Evolutionary conservation across 2,888 invertebrate genomes (phyloP), one percentile per base, ranked within the genome.

Genomic region (Agrotis ipsilon): DNA sequence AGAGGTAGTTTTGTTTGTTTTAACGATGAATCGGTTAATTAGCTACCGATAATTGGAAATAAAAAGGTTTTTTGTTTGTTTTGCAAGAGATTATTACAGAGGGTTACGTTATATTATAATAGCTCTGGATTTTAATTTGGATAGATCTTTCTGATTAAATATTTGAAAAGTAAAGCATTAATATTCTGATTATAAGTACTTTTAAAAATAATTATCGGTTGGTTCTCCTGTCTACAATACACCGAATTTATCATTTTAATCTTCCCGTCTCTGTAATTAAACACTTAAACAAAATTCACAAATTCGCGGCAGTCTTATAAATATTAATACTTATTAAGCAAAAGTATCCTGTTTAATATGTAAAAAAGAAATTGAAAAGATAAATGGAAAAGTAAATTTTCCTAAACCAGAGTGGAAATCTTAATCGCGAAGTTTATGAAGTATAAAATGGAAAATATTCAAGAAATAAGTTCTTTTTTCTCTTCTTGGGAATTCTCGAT

Each of bases 321-420:
- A 87, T 87, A 87, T 84, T 82, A 84, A 80, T 76, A 84, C 81
- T 86, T 84, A 86, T 87, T 86, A 83, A 78, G 76, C 69, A 81
- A 81, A 87, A 86, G 83, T 82, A 78, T 78, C 84, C 86, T 83
- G 64, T 76, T 88, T 84, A 87, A 86, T 86, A 87, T 86, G 86
- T 87, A 86, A 87, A 83, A 87, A 86, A 83, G 83, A 87, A 88
- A 86, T 83, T 80, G 66, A 62, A 83, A 88, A 89, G 86, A 89
- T 86, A 88, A 85, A 88, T 88, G 84, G 83, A 82, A 87, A 89
- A 91, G 89, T 89, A 89, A 86, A 88, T 92, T 91, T 88, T 86
- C 86, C 87, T 90, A 86, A 84, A 84, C 83, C 80, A 85, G 79
- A 85, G 84, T 84, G 84, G 81, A 87, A 88, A 86, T 89, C 86